Conservation (phyloP, 2,113 vertebrate species). For the Sisor rabdophorus region DNA sequence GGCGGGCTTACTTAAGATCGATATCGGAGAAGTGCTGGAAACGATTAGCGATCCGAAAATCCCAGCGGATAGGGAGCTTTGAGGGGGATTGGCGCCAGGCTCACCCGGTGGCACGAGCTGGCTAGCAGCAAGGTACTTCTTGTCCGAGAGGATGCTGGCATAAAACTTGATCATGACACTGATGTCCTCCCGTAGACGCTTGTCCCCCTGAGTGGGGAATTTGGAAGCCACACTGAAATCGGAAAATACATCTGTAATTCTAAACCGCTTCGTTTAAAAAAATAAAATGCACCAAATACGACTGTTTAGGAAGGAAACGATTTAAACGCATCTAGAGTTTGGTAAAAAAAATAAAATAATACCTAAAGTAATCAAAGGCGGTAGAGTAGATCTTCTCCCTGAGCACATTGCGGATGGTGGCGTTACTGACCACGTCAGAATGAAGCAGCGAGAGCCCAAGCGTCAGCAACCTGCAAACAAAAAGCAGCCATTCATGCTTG, state of each 20-base stretch:
- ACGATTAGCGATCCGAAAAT: slow-evolving; percentile 78
- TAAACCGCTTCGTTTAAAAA: neutral
- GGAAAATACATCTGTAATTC: neutral
- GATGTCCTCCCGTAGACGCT: slow-evolving; percentile 91
- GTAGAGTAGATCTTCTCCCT: slow-evolving; percentile 97
- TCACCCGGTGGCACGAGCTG: slow-evolving; percentile 93
- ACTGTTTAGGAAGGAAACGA: neutral
- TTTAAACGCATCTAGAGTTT: neutral
- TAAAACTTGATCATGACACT: slow-evolving; percentile 93
- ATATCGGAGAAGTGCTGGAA: slow-evolving; percentile 77
- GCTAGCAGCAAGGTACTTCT: slow-evolving; percentile 95
- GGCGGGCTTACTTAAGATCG: slow-evolving; percentile 73
- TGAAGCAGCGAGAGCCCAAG: slow-evolving; percentile 89
- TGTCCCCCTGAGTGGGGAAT: slow-evolving; percentile 91
- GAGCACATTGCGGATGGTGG: slow-evolving; percentile 92
- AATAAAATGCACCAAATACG: neutral
- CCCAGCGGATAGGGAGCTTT: slow-evolving; percentile 71
- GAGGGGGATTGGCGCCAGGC: slow-evolving; percentile 70
- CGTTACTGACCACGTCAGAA: slow-evolving; percentile 90
- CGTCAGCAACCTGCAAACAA: slow-evolving; percentile 79
- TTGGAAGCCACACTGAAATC: slow-evolving; percentile 79
- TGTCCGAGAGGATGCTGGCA: slow-evolving; percentile 95
- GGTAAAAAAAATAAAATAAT: neutral
- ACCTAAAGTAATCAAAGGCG: slow-evolving; percentile 99
- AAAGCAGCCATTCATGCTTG: neutral